These are phyloP conservation scores for Ischnura elegans DNA, from an alignment of 2,888 invertebrate genomes.

Conservation along the genomic window DNA sequence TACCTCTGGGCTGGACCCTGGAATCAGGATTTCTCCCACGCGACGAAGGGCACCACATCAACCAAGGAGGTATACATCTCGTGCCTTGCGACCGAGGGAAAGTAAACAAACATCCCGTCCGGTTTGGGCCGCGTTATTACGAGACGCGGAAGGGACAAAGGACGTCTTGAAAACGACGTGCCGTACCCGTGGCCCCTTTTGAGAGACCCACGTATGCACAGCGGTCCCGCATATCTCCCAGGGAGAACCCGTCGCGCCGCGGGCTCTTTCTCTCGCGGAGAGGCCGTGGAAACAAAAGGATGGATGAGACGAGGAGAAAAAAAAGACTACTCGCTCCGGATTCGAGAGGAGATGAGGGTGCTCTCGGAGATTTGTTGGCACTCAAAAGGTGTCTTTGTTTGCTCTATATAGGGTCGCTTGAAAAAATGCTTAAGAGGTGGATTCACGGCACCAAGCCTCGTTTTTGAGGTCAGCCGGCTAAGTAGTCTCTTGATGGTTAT, in stretches of 20 bases:
- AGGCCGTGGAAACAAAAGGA: background rate
- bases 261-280: background rate
- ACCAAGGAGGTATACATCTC: too few species aligned
- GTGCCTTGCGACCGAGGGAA: background rate
- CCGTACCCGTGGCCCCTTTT: background rate
- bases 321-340: too few species aligned
- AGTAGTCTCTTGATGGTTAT: background rate
- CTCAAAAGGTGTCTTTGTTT: background rate
- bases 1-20: too few species aligned
- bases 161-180: background rate
- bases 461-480: background rate
- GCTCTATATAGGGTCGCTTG: background rate
- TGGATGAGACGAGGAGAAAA: background rate
- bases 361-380: background rate
- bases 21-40: too few species aligned
- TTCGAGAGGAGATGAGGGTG: background rate
- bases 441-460: too few species aligned
- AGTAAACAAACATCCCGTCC: background rate
- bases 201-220: background rate
- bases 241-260: background rate
- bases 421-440: background rate
- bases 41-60: too few species aligned
- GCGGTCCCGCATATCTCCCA: background rate
- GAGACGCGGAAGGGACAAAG: background rate
- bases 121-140: background rate